phyloP scores from a whole-genome alignment of 2,888 invertebrate species.

The Papilio elwesi region DNA sequence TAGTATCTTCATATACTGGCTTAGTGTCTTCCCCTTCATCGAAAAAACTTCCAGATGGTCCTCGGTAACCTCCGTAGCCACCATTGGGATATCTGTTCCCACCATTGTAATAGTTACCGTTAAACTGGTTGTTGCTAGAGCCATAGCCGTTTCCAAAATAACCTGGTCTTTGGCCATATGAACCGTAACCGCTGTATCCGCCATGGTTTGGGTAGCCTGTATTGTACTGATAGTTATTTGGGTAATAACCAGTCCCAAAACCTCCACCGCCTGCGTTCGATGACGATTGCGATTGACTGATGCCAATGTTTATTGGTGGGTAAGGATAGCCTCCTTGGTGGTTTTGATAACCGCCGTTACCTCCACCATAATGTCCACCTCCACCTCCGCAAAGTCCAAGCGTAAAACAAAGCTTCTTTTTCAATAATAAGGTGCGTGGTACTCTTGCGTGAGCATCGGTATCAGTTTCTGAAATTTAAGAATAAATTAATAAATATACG shows the following conservation, averaged over 20 bases:
- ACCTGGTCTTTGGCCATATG: conserved; percentile 53
- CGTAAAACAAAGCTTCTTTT: conserved; percentile 62
- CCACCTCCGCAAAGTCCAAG: conserved; percentile 61
- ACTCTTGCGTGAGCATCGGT: conserved; percentile 49
- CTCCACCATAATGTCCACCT: conserved; percentile 29
- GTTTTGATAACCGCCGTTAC: conserved; percentile 48
- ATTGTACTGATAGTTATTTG: conserved; percentile 62
- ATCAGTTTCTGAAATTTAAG: conserved; percentile 44
- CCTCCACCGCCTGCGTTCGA: conserved; percentile 69
- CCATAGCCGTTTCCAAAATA: conserved; percentile 65
- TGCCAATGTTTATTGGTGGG: conserved; percentile 74
- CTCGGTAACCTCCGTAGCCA: conserved; percentile 42
- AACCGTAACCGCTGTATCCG: conserved; percentile 45
- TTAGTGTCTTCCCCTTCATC: conserved; percentile 23
- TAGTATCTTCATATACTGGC: conserved; percentile 11
- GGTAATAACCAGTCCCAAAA: conserved; percentile 59
- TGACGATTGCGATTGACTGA: conserved; percentile 77
- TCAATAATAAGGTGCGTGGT: conserved; percentile 55
- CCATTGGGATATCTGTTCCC: conserved; percentile 44
- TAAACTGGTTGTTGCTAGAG: conserved; percentile 70
- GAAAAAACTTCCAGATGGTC: conserved; percentile 22
- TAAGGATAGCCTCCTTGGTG: conserved; percentile 48
- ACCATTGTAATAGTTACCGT: conserved; percentile 70
- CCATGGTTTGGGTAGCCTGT: conserved; percentile 48
- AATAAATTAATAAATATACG: not conserved